Percentiles rank a stretch among this genome's conserved stretches.
Evolutionary conservation across 2,113 vertebrate genomes (phyloP).

Genomic region (Hassar affinis): DNA sequence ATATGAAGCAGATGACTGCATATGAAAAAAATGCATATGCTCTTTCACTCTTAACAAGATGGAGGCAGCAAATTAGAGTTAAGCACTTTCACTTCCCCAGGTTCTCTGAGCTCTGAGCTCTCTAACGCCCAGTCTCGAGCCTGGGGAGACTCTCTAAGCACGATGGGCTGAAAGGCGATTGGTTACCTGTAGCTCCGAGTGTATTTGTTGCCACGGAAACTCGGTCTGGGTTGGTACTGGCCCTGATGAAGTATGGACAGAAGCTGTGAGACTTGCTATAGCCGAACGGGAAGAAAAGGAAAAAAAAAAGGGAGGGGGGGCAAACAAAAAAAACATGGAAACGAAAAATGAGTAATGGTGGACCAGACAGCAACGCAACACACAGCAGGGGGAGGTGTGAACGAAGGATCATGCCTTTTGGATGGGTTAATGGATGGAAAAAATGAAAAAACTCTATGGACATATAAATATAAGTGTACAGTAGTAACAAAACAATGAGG

Average conservation of each 20-base stretch:
- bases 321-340: constrained; percentile 50
- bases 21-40: constrained; percentile 12
- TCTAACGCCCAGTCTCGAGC: constrained; percentile 19
- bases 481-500: neutral
- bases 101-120: constrained; percentile 6
- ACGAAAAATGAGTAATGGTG: constrained; percentile 71
- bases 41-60: constrained; percentile 18
- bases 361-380: constrained; percentile 67
- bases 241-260: constrained; percentile 99
- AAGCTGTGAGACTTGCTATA: constrained; percentile 98
- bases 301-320: constrained; percentile 56
- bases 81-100: constrained; percentile 4
- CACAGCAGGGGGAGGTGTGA: constrained; percentile 19
- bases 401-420: constrained; percentile 36
- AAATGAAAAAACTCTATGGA: constrained; percentile 36
- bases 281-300: constrained; percentile 64
- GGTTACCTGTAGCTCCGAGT: constrained; percentile 96
- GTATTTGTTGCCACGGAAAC: constrained; percentile 98
- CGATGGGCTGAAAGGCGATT: constrained; percentile 41
- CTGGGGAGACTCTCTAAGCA: constrained; percentile 4
- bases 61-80: constrained; percentile 5
- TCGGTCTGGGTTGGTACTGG: constrained; percentile 97
- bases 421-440: constrained; percentile 40
- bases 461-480: constrained; percentile 35
- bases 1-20: constrained; percentile 31